Evolutionary conservation across 1,140 invertebrate species (phyloP).

Genomic region (Sitodiplosis mosellana): DNA sequence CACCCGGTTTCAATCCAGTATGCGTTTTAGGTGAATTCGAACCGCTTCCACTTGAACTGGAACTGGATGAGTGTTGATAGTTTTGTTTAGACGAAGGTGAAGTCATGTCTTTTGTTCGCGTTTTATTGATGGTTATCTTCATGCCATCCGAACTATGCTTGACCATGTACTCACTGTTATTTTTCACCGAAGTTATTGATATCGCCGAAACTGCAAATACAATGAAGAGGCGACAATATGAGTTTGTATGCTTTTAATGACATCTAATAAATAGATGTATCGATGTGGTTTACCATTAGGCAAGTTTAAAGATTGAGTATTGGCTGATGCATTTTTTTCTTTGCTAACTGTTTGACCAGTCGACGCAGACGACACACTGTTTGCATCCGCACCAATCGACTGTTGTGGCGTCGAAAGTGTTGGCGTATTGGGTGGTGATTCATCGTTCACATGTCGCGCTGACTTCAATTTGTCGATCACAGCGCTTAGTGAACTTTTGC

Average conservation of each 20-base stretch:
- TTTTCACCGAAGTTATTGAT: conserved; percentile 26
- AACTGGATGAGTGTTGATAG: conserved; percentile 34
- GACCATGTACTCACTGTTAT: conserved; percentile 55
- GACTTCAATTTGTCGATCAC: conserved; percentile 74
- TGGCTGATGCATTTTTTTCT: background rate
- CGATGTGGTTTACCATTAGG: no score
- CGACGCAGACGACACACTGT: no score
- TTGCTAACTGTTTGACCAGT: background rate
- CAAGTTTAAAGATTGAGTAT: no score
- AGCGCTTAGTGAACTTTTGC: conserved; percentile 62
- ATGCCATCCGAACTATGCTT: conserved; percentile 65
- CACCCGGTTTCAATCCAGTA: conserved; percentile 67
- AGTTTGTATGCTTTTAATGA: no score
- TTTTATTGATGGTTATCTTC: conserved; percentile 80
- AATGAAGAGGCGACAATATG: no score
- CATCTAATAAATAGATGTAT: no score
- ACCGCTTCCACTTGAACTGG: conserved; percentile 30
- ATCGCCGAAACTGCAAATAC: background rate
- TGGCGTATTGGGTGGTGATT: background rate
- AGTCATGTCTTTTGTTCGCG: conserved; percentile 34
- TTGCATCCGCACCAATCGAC: no score
- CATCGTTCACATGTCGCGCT: conserved; percentile 27
- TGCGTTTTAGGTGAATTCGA: conserved; percentile 54
- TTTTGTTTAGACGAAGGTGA: conserved; percentile 19
- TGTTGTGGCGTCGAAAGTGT: background rate